Evolutionary conservation across 2,888 invertebrate genomes (phyloP), one percentile per base, ranked within the genome.

Genomic region (Cacoxenus indagator): DNA sequence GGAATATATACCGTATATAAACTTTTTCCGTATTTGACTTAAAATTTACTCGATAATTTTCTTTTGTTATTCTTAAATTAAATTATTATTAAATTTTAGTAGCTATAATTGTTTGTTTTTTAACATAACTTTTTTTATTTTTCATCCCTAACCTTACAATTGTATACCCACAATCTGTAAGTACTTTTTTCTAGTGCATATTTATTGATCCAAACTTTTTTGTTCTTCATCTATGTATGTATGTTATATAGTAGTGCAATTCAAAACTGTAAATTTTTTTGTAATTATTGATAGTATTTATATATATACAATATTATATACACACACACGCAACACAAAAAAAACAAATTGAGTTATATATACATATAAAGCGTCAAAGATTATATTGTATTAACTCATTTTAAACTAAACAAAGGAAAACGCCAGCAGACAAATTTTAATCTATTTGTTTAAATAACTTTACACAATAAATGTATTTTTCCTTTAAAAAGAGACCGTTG

Each of bases 391-490:
- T 70, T 67, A 70, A 70, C 66, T 70, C 67, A 73, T 69, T 73
- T 70, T 69, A 70, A 69, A 67, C 64, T 43, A 65, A 65, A 68
- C 43, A 48, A 64, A 61, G 55, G 17, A 57, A 27, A 57, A 57
- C 29, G 27, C 22, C 14, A 55, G 9, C 31, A 31, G 31, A 31
- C 78, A 70, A 70, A 73, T 78, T 75, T 75, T 76, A 78, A 82
- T 78, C 76, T 73, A 72, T 72, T 69, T 69, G 67, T 69, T 72
- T 70, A 70, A 67, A 69, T 61, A 67, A 61, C 70, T 72, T 72
- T 69, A 70, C 69, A 83, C 70, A 82, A 84, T 82, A 84, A 84
- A 82, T 82, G 83, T 82, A 82, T 80, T 83, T 82, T 82, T 83
- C 84, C 84, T 84, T 82, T 80, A 81, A 75, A 69, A 64, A 29